Percentiles rank a stretch among this genome's conserved stretches.
Evolutionary conservation across 2,888 invertebrate genomes (phyloP).

Genomic region (Nebria salina): DNA sequence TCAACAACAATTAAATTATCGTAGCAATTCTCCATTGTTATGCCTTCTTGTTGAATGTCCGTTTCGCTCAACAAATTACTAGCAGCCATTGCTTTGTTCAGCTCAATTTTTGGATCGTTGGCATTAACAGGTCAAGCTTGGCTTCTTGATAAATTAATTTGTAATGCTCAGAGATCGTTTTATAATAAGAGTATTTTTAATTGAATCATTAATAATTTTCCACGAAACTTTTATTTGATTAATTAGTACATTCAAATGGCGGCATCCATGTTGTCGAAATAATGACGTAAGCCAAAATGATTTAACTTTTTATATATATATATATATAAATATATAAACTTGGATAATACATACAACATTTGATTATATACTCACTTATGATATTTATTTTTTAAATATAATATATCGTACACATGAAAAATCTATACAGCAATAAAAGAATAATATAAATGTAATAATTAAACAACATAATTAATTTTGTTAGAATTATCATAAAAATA

Average conservation of each 20-base stretch:
- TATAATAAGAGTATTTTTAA: too few relatives aligned
- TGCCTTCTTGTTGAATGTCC: background rate
- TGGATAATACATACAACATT: background rate
- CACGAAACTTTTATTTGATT: too few relatives aligned
- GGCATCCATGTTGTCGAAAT: too few relatives aligned
- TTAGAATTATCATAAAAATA: background rate
- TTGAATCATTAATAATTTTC: too few relatives aligned
- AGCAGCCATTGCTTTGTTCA: constrained; percentile 27
- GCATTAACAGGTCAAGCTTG: background rate
- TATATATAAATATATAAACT: background rate
- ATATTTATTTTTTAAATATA: background rate
- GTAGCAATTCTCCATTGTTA: constrained; percentile 79
- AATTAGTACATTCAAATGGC: too few relatives aligned
- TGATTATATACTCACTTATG: background rate
- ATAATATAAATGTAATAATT: background rate
- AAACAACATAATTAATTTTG: background rate
- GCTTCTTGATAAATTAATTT: too few relatives aligned
- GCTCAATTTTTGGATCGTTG: background rate
- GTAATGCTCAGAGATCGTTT: too few relatives aligned
- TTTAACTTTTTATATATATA: background rate
- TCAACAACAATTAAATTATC: constrained; percentile 93
- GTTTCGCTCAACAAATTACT: constrained; percentile 20
- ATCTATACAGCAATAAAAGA: background rate
- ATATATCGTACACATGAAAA: background rate
- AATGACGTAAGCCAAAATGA: background rate